Base-by-base conservation (phyloP, 1,140 invertebrate species). In the Patella vulgata region DNA sequence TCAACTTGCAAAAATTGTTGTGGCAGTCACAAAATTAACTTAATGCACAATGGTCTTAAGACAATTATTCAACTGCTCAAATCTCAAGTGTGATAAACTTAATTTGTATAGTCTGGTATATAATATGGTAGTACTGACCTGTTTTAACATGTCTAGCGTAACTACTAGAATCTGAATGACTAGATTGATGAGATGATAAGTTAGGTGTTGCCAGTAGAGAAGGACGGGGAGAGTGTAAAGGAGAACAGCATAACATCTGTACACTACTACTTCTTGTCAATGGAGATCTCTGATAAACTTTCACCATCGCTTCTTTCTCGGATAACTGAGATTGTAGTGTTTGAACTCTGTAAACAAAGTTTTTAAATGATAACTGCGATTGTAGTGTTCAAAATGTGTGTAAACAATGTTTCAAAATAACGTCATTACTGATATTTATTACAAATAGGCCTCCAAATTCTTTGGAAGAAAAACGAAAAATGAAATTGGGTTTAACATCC, bases 281-380 rank as follows among this genome's bases (percentile, higher is more conserved):
- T 0, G 73, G 57, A 17, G 70, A 68, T 1, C 73, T 92, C 77
- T 95, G 92, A 19, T 95, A 86, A 3, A 94, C 92, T 67, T 91
- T 89, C 64, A 96, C 94, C 92, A 95, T 94, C 0, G 93, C 93
- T 81, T 96, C 93, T 66, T 90, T 89, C 82, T 95, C 93, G 0
- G 92, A 91, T 54, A 95, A 86, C 78, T 94, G 93, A 1, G 92
- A 93, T 82, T 96, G 93, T 43, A 95, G 80, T 82, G 93, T 91
- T 85, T 94, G 94, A 57, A 94, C 88, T 79, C 92, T 94, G 73
- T 6, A 78, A 78, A 68, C 64, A 61, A 60, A 68, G 56, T 59
- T 27, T 28, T 11, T 11, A 36, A 60, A 19, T 30, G 21, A 59
- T 31, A 52, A 25, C 3, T 31, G 50, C 53, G 59, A 60, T 44